Evolutionary conservation across 2,888 invertebrate genomes (phyloP).

Genomic region (Gymnocheta viridis): DNA sequence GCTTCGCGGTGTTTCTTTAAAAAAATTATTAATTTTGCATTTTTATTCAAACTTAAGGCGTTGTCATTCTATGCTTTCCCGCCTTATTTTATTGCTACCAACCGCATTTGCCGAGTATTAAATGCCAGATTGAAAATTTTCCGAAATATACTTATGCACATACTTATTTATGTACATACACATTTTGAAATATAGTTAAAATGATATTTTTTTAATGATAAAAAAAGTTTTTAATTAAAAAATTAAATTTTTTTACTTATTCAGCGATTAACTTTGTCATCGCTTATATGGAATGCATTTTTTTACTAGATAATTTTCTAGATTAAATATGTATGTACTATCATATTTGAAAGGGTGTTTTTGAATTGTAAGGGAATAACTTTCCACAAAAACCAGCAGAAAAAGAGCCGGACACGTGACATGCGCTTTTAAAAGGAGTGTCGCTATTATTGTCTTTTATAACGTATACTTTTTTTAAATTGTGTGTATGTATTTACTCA

Average conservation of each 20-base stretch:
- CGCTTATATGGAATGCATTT: constrained; percentile 3
- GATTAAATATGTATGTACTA: neutral
- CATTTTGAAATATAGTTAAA: neutral
- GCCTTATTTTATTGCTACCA: neutral
- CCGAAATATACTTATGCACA: too few relatives aligned
- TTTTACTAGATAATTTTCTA: constrained; percentile 5
- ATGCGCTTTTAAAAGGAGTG: constrained; percentile 69
- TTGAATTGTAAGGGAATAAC: constrained; percentile 1
- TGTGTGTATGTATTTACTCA: neutral
- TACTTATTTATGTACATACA: neutral
- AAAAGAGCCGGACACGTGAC: constrained; percentile 55
- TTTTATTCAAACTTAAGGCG: neutral
- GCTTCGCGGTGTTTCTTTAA: too few relatives aligned
- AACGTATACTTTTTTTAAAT: constrained; percentile 26
- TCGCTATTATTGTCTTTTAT: constrained; percentile 38
- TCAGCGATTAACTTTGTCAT: constrained; percentile 14
- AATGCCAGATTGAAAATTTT: too few relatives aligned
- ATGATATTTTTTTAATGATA: neutral
- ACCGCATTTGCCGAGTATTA: neutral
- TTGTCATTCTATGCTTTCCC: constrained; percentile 33
- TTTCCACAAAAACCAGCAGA: constrained; percentile 2
- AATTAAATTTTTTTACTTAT: constrained; percentile 4
- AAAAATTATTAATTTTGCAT: neutral
- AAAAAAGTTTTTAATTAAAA: neutral
- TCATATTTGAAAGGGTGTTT: constrained; percentile 39